Evolutionary conservation across 2,888 invertebrate genomes (phyloP).

Genomic region (Nyleta sp.): DNA sequence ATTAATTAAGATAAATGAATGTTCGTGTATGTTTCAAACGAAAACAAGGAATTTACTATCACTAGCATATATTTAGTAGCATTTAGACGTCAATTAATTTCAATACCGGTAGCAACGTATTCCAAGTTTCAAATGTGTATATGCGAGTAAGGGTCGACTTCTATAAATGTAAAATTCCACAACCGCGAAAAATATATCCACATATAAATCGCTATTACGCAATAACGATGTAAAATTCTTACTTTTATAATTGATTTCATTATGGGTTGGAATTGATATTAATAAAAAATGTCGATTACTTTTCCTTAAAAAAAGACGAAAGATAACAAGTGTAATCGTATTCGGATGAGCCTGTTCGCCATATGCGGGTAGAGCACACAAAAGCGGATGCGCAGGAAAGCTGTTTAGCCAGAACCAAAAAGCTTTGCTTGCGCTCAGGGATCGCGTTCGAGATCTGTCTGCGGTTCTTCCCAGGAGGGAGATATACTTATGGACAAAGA

Average conservation of each 20-base stretch:
- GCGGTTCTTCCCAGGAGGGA: slow-evolving; percentile 61
- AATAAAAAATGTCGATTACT: neutral
- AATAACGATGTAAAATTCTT: too few relatives aligned
- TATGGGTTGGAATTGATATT: neutral
- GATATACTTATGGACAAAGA: slow-evolving; percentile 60
- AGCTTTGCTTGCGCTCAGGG: slow-evolving; percentile 59
- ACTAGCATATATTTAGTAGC: too few relatives aligned
- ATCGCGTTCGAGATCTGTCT: slow-evolving; percentile 65
- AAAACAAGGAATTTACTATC: neutral
- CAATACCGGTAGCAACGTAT: too few relatives aligned
- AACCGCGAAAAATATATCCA: too few relatives aligned
- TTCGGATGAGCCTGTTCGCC: slow-evolving; percentile 47
- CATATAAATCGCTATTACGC: too few relatives aligned
- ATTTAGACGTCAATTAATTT: too few relatives aligned
- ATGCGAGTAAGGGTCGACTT: neutral
- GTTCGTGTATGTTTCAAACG: slow-evolving; percentile 6
- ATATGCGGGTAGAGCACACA: slow-evolving; percentile 54
- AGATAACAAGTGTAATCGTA: slow-evolving; percentile 50
- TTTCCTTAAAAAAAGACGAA: neutral
- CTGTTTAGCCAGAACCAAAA: slow-evolving; percentile 63
- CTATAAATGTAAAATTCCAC: neutral
- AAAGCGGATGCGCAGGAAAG: slow-evolving; percentile 61
- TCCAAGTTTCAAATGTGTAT: too few relatives aligned
- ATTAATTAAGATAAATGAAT: slow-evolving; percentile 39
- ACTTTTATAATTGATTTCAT: too few relatives aligned